phyloP scores from a whole-genome alignment of 2,113 vertebrate genomes.

The Passer domesticus region DNA sequence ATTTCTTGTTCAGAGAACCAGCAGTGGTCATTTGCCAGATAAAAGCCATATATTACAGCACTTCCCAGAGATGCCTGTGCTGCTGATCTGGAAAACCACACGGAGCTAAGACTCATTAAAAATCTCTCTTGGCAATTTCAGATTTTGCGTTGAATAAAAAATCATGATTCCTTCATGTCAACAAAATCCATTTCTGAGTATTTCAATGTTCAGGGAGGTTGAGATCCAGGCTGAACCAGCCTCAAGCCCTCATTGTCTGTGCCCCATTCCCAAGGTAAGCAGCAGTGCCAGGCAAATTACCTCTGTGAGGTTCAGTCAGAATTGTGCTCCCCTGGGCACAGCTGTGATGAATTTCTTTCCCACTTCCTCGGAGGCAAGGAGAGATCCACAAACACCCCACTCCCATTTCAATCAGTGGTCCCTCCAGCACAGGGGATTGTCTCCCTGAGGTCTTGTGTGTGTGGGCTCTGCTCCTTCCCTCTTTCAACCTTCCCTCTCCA shows the following conservation, averaged over 20 bases:
- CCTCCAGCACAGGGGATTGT: background rate
- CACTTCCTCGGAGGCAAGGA: background rate
- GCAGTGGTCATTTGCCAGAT: background rate
- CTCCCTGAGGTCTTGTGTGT: background rate
- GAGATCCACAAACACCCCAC: background rate
- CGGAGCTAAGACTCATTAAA: background rate
- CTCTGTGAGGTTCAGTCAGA: background rate
- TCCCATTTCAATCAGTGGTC: background rate
- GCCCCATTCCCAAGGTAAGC: background rate
- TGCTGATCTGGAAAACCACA: background rate
- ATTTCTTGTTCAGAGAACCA: background rate
- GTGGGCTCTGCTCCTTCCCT: background rate
- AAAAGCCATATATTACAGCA: background rate
- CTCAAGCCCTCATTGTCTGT: background rate
- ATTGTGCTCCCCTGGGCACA: background rate
- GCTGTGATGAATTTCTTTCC: background rate
- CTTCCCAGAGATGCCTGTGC: background rate
- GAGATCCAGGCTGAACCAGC: background rate
- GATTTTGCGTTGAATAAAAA: background rate
- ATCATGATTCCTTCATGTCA: background rate
- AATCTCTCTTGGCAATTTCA: background rate
- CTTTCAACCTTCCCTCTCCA: rapidly evolving
- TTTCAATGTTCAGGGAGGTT: background rate
- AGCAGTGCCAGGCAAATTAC: background rate
- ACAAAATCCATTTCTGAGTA: background rate